phyloP scores from a whole-genome alignment of 2,113 vertebrate genomes.

The Scalopus aquaticus region DNA sequence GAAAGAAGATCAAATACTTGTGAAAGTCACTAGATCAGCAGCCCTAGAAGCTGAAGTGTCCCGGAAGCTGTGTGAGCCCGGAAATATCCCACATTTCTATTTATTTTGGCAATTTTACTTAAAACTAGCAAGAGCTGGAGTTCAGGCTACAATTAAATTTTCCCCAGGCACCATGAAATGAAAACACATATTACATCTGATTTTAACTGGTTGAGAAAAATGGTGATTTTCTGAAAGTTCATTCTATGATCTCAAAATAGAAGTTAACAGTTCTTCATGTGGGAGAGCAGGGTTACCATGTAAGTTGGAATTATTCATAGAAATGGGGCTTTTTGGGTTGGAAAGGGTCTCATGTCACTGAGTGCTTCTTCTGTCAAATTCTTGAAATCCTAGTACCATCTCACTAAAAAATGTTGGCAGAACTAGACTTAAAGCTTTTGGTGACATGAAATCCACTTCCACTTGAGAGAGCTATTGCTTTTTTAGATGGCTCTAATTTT shows the following conservation, averaged over 20 bases:
- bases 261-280: neutral
- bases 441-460: neutral
- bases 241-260: slow-evolving; percentile 36
- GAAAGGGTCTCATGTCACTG: neutral
- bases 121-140: slow-evolving; percentile 66
- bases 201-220: slow-evolving; percentile 74
- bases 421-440: neutral
- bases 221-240: slow-evolving; percentile 59
- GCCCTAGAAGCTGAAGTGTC: slow-evolving; percentile 61
- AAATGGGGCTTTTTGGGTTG: neutral
- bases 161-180: slow-evolving; percentile 70
- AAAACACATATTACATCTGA: slow-evolving; percentile 71
- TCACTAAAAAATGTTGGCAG: neutral
- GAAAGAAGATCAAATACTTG: slow-evolving; percentile 65
- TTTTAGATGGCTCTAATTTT: slow-evolving; percentile 27
- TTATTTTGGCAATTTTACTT: slow-evolving; percentile 76
- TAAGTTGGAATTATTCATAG: slow-evolving; percentile 36
- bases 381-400: neutral
- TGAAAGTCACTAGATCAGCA: slow-evolving; percentile 48
- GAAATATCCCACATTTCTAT: slow-evolving; percentile 75
- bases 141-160: slow-evolving; percentile 74
- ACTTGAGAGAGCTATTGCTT: neutral
- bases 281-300: neutral
- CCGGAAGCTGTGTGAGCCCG: slow-evolving; percentile 64
- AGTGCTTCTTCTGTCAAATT: neutral